Evolutionary conservation across 2,888 invertebrate species (phyloP), one percentile per base, ranked within the genome.

Genomic region (Leptopilina myrica): DNA sequence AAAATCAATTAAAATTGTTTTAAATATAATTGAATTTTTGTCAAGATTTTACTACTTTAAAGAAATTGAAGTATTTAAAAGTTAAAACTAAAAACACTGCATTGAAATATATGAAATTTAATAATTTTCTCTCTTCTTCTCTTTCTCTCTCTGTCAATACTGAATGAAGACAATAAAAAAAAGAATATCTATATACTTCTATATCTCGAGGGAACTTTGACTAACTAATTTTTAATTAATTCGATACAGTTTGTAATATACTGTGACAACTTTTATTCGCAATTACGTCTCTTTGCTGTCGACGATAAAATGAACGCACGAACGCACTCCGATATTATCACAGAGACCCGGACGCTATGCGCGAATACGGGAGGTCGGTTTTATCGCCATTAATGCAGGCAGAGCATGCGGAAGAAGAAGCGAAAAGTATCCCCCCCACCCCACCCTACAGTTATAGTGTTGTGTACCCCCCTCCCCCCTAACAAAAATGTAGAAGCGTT

Each of bases 381-480:
- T 73, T 73, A 73, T 73, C 73, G 33, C 67, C 79, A 76, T 79
- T 79, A 79, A 77, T 79, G 81, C 64, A 77, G 79, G 76, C 77
- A 69, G 40, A 66, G 64, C 53, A 69, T 66, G 49, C 49, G 40
- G 53, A 20, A 77, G 33, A 49, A 64, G 53, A 11, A 49, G n/a
- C 53, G 77, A 64, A 66, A 65, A 64, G 64, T 64, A 49, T 64
- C 49, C 33, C 5, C 20, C 8, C 11, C 49, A 9, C 11, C 8
- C 49, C 46, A 5, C 9, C 9, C 9, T 46, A 9, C 46, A 46
- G 9, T 33, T 33, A 46, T 46, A 11, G 46, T 46, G 33, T 33
- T 33, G 33, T 33, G 3, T 20, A 20, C 20, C 43, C 43, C 43
- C 46, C 26, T 5, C 46, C 14, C 49, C 33, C 11, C 12, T n/a